Evolutionary conservation across 2,797 vertebrate genomes (phyloP), one percentile per base, ranked within the genome.

Genomic region (Propithecus perrieri): DNA sequence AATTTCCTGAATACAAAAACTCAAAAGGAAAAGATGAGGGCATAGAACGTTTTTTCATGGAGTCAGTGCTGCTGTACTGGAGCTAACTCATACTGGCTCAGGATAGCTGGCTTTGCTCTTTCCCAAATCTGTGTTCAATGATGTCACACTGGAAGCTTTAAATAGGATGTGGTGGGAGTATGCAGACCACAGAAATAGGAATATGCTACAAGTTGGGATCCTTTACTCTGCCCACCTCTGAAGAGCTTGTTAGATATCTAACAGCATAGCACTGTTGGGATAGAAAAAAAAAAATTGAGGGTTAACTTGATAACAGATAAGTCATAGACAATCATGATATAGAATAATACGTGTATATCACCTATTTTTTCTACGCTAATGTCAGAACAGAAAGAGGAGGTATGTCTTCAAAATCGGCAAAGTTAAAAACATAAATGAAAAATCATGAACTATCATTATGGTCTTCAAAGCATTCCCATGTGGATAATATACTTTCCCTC

Each of bases 211-310:
- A 55, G 4, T 53, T 9, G 78, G 20, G 59, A 4, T 0, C 38
- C 7, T n/a, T 5, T 14, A 43, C 33, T 33, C 8, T 24, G 11
- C 8, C 10, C 2, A 18, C 13, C 4, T 28, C 1, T 26, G 7
- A 41, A 89, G 88, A 93, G 22, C 20, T 80, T 72, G 18, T 55
- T 75, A 78, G 91, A 26, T 87, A 89, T 72, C 63, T 63, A 80
- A 33, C 18, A 43, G n/a, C 46, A 26, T 3, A 83, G 4, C 9
- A 53, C 46, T 71, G 20, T 72, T 65, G 33, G 17, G 86, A 30
- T 72, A 72, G 20, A 80, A 69, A 38, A 38, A 94, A 75, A 15
- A 38, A 75, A 84, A 50, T 30, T 75, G 30, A 80, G 0, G 24
- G 1, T 33, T 80, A 41, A 50, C 11, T 67, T 81, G 24, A n/a